phyloP scores from a whole-genome alignment of 2,888 invertebrate genomes.

The Nomada hirtipes region DNA sequence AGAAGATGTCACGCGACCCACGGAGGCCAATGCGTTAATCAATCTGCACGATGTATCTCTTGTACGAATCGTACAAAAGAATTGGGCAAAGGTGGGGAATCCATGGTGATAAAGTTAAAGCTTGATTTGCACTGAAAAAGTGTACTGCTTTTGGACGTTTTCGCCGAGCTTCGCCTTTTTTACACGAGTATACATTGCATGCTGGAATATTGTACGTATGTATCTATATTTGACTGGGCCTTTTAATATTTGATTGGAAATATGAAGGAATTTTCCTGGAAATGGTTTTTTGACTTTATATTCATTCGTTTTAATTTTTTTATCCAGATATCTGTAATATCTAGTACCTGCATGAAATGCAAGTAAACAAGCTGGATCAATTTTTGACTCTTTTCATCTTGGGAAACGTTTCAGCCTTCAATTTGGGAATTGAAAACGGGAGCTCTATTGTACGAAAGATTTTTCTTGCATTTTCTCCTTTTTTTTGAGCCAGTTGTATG shows the following conservation, averaged over 20 bases:
- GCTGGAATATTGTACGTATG: not conserved
- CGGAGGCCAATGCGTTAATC: slow-evolving; percentile 1
- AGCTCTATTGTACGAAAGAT: no score
- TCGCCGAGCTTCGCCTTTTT: not conserved
- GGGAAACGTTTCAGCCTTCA: not conserved
- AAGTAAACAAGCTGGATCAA: not conserved
- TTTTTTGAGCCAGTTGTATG: no score
- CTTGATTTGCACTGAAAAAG: not conserved
- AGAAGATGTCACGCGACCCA: not conserved
- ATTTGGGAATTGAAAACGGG: not conserved
- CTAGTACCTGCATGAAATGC: not conserved
- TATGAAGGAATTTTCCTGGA: not conserved
- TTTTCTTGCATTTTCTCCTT: no score
- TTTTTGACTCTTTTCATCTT: not conserved
- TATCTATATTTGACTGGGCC: not conserved
- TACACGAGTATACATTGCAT: not conserved
- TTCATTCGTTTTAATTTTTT: not conserved
- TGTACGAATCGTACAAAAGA: not conserved
- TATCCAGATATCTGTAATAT: not conserved
- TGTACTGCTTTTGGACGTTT: not conserved
- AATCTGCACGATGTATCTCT: not conserved
- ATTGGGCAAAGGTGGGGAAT: not conserved
- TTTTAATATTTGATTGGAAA: not conserved
- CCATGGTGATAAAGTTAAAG: slow-evolving; percentile 6
- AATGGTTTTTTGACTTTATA: not conserved